phyloP scores from a whole-genome alignment of 2,888 invertebrate species.

The Caenorhabditis plicata region DNA sequence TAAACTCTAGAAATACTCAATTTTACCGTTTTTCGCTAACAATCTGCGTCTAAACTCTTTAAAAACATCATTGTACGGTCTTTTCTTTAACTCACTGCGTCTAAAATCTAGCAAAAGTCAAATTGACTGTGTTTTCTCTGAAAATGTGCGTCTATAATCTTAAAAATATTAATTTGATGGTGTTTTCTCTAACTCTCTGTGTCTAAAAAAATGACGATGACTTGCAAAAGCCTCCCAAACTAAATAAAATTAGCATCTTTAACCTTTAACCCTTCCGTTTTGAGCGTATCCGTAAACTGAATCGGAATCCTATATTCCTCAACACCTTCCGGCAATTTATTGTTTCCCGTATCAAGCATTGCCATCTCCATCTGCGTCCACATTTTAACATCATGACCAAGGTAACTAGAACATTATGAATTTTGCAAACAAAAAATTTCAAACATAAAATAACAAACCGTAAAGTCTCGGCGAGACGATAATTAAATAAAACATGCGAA shows the following conservation, averaged over 20 bases:
- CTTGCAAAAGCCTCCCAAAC: no score
- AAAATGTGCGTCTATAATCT: no score
- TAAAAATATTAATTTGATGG: no score
- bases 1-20: no score
- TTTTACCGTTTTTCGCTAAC: no score
- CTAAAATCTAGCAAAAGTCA: no score
- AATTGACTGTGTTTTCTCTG: no score
- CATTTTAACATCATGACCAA: slow-evolving; percentile 57
- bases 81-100: no score
- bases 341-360: slow-evolving; percentile 52
- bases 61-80: no score
- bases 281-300: slow-evolving; percentile 57
- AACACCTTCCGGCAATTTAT: slow-evolving; percentile 44
- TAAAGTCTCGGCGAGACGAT: slow-evolving; percentile 58
- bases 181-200: no score
- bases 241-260: not conserved
- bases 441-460: slow-evolving; percentile 12
- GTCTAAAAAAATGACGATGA: no score
- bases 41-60: no score
- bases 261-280: slow-evolving; percentile 61
- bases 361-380: slow-evolving; percentile 63
- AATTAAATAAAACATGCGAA: slow-evolving; percentile 63
- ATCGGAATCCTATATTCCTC: slow-evolving; percentile 54
- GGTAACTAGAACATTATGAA: slow-evolving; percentile 24
- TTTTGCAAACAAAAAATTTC: slow-evolving; percentile 2